These are phyloP conservation scores for Saturnia japonica DNA, from an alignment of 2,888 invertebrate genomes.

Conservation along the genomic window DNA sequence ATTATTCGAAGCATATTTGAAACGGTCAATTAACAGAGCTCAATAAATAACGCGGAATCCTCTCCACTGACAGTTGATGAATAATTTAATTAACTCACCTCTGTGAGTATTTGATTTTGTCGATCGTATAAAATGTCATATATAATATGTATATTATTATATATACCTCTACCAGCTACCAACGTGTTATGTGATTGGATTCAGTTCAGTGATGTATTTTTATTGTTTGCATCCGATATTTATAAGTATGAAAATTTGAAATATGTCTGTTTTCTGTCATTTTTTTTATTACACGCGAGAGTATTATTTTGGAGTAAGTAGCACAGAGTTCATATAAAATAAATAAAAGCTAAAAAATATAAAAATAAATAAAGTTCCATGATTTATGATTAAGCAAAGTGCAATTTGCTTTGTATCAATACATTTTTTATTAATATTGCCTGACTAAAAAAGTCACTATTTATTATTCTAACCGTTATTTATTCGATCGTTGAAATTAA, in stretches of 20 bases:
- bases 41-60: slow-evolving; percentile 7
- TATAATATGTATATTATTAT: neutral
- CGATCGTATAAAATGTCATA: neutral
- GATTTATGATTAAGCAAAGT: no score
- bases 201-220: neutral
- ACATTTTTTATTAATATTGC: no score
- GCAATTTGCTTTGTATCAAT: no score
- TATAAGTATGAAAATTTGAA: neutral
- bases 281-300: neutral
- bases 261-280: neutral
- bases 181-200: neutral
- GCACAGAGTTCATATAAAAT: neutral
- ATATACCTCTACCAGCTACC: no score
- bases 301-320: neutral
- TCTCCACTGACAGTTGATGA: slow-evolving; percentile 3
- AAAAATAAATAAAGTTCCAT: neutral
- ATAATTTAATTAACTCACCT: slow-evolving; percentile 15
- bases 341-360: neutral
- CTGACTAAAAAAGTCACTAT: no score
- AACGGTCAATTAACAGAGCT: slow-evolving; percentile 11
- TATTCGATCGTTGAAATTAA: no score
- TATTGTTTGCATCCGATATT: neutral
- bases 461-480: no score
- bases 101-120: neutral
- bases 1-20: neutral